Base-by-base conservation (phyloP, 2,113 vertebrate genomes). In the Motacilla tschutschensis region DNA sequence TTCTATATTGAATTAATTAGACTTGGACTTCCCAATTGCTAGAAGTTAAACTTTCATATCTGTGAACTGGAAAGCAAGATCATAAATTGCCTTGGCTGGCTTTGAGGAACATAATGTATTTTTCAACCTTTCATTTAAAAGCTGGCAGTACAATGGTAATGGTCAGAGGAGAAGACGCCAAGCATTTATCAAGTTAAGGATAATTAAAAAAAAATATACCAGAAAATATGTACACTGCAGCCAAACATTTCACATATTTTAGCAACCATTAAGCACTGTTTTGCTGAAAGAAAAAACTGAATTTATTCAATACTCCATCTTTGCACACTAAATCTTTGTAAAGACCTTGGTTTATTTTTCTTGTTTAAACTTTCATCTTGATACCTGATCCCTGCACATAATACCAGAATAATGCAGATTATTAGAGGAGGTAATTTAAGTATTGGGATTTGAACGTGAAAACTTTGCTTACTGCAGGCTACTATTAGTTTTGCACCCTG, bases 391-490 rank as follows among this genome's bases (percentile, higher is more conserved):
- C 12, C 28, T 38, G 29, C 55, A 82, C 71, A 41, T 53, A 79
- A n/a, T 33, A 77, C 19, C 28, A 86, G 67, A 90, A 85, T 72
- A 74, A 71, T 17, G 26, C 19, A 75, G 58, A 28, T 58, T 78
- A 33, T 50, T 66, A 43, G 9, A 38, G 22, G 41, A 91, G 20
- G 40, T 57, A 84, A 77, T 28, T 63, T 0, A 0, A 77, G 24
- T 28, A 54, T 12, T 79, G 58, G 64, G 22, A 77, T 87, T 88
- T 60, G 47, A 67, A 67, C 0, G 1, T 35, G 59, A 79, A 64
- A 93, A 90, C 65, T 87, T 81, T 44, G 59, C 55, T 86, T n/a
- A 82, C 86, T 94, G 47, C 78, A 87, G 88, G 73, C 87, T 74
- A 65, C 69, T 71, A 78, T 73, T 77, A 79, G 55, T 89, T 95